Evolutionary conservation across 2,888 invertebrate genomes (phyloP), one percentile per base, ranked within the genome.

Genomic region (Drosophila austrosaltans): DNA sequence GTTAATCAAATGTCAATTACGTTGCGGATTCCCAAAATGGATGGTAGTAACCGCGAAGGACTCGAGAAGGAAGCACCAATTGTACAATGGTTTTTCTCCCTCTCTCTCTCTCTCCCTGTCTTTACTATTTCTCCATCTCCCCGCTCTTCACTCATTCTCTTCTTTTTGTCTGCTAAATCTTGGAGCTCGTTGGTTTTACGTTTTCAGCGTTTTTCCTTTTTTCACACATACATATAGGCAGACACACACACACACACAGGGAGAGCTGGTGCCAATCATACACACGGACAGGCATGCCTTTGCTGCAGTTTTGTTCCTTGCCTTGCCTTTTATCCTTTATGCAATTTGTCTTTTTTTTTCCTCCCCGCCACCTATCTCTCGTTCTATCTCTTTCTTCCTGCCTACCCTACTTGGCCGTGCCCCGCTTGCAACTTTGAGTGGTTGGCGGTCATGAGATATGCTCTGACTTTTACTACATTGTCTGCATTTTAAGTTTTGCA

Each of bases 1-100:
- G 74, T 84, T 84, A 77, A 79, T 82, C 79, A 87, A 82, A 87
- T 78, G 82, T 76, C 82, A 84, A 82, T 84, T 82, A 82, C 72
- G 68, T 70, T 66, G 61, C 72, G 69, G 69, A 69, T 76, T 68
- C 57, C 66, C 66, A 68, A 57, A 74, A 76, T 78, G 67, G 58
- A 72, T 68, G 71, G 54, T 53, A 56, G 63, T 10, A 62, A 67
- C 28, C 53, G 36, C 53, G 32, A 42, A 48, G 20, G 40, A 25
- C 20, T 69, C 48, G 39, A 42, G 39, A 42, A 56, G 42, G 58
- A 67, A 42, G 57, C 8, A 25, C 60, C 72, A 74, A 69, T 75
- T 66, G 79, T 62, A 64, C 53, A 59, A 25, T 53, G 62, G 64
- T 48, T 25, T 10, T 6, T 48, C 3, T 48, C 22, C 25, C 2